Conservation (phyloP, 2,888 invertebrate species). For the Orthonychiurus folsomi region DNA sequence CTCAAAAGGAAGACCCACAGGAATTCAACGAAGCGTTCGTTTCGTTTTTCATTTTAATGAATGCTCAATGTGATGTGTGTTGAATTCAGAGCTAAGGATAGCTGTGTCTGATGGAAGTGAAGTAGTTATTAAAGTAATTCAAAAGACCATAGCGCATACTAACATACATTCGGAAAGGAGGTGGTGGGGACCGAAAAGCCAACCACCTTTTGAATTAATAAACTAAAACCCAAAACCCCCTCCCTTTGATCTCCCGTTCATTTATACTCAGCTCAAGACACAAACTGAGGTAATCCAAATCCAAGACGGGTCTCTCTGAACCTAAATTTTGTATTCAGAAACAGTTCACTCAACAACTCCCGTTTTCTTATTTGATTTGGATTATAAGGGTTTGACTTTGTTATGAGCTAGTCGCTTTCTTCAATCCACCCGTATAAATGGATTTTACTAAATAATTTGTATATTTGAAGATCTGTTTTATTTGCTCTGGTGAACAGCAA, state of each 20-base stretch:
- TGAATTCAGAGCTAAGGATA: not conserved
- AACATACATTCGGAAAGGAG: no score
- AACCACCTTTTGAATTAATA: not conserved
- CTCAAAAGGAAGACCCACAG: no score
- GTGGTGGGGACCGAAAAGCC: not conserved
- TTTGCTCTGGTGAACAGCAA: no score
- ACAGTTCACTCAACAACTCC: not conserved
- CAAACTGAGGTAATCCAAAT: not conserved
- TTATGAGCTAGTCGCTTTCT: no score
- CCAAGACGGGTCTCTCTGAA: not conserved
- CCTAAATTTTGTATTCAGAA: not conserved
- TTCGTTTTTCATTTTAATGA: not conserved
- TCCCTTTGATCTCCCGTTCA: not conserved
- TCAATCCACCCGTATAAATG: no score
- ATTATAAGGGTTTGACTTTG: no score
- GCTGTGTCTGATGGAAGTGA: no score
- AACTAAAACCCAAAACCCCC: not conserved
- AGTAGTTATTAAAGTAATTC: not conserved
- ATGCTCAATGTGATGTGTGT: not conserved
- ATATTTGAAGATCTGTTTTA: no score
- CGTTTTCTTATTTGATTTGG: not conserved
- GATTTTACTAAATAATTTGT: no score
- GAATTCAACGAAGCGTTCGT: not conserved
- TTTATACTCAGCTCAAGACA: not conserved
- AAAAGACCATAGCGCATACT: not conserved